Base-by-base conservation (phyloP, 2,888 invertebrate genomes). In the Clostera curtula region DNA sequence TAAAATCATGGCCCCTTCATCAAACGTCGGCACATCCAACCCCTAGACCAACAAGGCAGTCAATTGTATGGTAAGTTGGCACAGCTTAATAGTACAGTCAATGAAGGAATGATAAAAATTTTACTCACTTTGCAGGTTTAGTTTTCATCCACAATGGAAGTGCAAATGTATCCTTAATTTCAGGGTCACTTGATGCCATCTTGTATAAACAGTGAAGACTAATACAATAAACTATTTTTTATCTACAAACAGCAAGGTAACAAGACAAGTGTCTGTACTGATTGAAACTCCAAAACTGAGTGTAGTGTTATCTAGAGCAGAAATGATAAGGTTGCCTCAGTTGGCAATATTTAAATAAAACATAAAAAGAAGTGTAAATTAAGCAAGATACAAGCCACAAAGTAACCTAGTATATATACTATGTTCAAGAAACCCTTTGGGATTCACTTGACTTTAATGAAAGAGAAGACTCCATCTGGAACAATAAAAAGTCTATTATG, bases 141-240 rank as follows among this genome's bases (percentile, higher is more conserved):
- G 80, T 86, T 68, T 89, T 91, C 89, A 92, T 91, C 92, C 92
- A 92, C 54, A 89, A 87, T 2, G 91, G 91, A 36, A 91, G 68
- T 24, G 88, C 86, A 41, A 90, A 85, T 48, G 88, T 89, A 53
- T 88, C 86, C 42, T 85, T 85, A 41, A 88, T 60, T 60, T 87
- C 86, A 25, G 88, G 85, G 54, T 87, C 87, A 55, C 83, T 82
- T 38, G 86, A 72, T 40, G 82, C 73, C 83, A 83, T 83, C 31
- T 38, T 65, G 24, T 29, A 13, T 21, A 39, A 32, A 5, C 20
- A 26, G 9, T 16, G 29, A 31, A 24, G 36, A 28, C 23, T 34
- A 17, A 18, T 32, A 25, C 15, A 36, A 32, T 12, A 29, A 31
- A 16, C 27, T 14, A 27, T 15, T 26, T 16, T 29, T 39, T 27